Conservation (phyloP, 2,113 vertebrate genomes). For the Nerophis lumbriciformis region DNA sequence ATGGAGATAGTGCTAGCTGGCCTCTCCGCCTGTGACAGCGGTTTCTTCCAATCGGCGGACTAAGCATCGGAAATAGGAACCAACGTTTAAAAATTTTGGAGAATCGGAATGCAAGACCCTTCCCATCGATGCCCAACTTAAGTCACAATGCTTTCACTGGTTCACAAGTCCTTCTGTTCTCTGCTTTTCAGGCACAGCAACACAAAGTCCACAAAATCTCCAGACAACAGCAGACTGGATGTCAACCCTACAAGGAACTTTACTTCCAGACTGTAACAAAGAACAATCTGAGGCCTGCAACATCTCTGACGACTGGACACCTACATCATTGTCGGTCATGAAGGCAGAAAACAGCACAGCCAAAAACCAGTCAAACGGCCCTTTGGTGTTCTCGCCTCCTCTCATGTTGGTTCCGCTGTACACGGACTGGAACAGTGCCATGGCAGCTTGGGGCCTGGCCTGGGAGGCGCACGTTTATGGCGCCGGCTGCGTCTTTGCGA, state of each 20-base stretch:
- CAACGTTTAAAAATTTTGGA: too few species aligned
- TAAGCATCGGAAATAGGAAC: too few species aligned
- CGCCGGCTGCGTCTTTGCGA: slow-evolving; percentile 74
- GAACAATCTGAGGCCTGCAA: slow-evolving; percentile 62
- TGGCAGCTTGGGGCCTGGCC: slow-evolving; percentile 82
- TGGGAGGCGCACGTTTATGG: slow-evolving; percentile 87
- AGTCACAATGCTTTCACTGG: too few species aligned
- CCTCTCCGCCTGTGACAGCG: too few species aligned
- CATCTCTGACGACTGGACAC: slow-evolving; percentile 50
- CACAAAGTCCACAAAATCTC: slow-evolving; percentile 17
- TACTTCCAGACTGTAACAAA: slow-evolving; percentile 69
- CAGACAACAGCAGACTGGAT: slow-evolving; percentile 47
- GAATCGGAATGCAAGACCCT: too few species aligned
- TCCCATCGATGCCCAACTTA: too few species aligned
- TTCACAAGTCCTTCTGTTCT: background rate
- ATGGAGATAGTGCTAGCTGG: too few species aligned
- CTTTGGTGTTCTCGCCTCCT: slow-evolving; percentile 50
- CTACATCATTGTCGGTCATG: slow-evolving; percentile 14
- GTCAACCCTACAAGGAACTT: slow-evolving; percentile 17
- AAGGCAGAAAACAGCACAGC: slow-evolving; percentile 45
- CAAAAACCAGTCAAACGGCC: slow-evolving; percentile 54
- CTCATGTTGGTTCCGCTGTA: slow-evolving; percentile 78
- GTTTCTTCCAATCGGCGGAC: too few species aligned
- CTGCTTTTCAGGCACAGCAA: slow-evolving; percentile 13
- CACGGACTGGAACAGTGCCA: slow-evolving; percentile 82